Conservation (phyloP, 2,888 invertebrate genomes). For the Tachystola acroxantha region DNA sequence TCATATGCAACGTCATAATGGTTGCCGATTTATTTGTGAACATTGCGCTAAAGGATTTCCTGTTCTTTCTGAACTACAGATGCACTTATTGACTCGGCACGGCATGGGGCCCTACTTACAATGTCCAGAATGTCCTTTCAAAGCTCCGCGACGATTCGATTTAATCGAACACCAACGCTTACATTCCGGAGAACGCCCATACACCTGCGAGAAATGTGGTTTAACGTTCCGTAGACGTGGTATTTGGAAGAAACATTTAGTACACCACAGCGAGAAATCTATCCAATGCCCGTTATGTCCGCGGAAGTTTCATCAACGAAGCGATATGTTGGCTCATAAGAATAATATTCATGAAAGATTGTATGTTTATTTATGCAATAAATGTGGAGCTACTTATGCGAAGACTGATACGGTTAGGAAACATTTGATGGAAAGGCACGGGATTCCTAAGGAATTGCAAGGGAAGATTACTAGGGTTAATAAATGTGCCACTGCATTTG, state of each 20-base stretch:
- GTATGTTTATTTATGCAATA: constrained; percentile 49
- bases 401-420: constrained; percentile 48
- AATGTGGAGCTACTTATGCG: constrained; percentile 53
- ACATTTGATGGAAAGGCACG: constrained; percentile 53
- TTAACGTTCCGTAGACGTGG: constrained; percentile 54
- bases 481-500: too few species aligned
- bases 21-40: constrained; percentile 53
- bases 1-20: constrained; percentile 57
- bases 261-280: constrained; percentile 52
- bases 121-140: constrained; percentile 52
- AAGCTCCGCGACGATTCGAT: constrained; percentile 44
- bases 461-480: constrained; percentile 47
- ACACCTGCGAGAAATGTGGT: constrained; percentile 61
- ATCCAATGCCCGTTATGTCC: constrained; percentile 52
- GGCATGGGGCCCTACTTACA: constrained; percentile 46
- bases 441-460: constrained; percentile 53
- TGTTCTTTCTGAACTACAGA: constrained; percentile 34
- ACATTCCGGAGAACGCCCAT: constrained; percentile 61
- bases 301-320: constrained; percentile 40
- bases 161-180: constrained; percentile 53
- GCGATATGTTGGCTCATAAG: constrained; percentile 46
- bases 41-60: constrained; percentile 62
- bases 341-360: constrained; percentile 54
- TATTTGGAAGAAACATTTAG: constrained; percentile 54
- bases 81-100: constrained; percentile 47